Base-by-base conservation (phyloP, 1,140 invertebrate genomes). In the Pseudoatta argentina region DNA sequence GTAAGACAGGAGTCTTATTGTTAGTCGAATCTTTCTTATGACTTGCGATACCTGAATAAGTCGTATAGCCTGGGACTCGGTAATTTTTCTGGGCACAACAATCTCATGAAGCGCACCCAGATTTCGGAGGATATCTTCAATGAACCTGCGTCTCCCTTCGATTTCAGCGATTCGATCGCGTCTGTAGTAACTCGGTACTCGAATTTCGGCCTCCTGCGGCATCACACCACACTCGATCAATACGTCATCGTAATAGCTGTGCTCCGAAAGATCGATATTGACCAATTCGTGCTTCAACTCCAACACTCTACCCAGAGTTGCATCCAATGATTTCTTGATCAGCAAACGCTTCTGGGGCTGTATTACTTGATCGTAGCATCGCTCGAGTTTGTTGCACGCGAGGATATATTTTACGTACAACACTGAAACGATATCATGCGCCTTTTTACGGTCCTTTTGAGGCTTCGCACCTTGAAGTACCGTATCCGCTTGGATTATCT, bases 291-390 rank as follows among this genome's bases (percentile, higher is more conserved):
- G 96, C 94, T 98, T 98, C 4, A 98, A 93, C 93, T 98, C 97
- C 21, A 98, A 94, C 85, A 98, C 95, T 77, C 98, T 96, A 4
- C 98, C 98, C 63, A 99, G 96, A 39, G 96, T 96, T 0, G 97
- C 97, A 93, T 99, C 98, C 0, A 99, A 93, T 2, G 98, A 93
- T 87, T 97, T 97, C 66, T 97, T 96, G 0, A 99, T 95, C 3
- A 99, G 95, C 44, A 97, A 92, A 61, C 98, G 95, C 93, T 99
- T 99, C 94, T 99, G 99, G 0, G 98, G 98, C 92, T 99, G 99
- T 39, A 99, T 96, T 78, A 99, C 96, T 95, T 98, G 98, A 93
- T 99, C 98, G 91, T 99, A 98, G 81, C 98, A 98, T 86, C 96
- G 94, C 91, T 98, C 97, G 12, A 99, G 92, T 86, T 96, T 97